Evolutionary conservation across 2,888 invertebrate genomes (phyloP).

Genomic region (Nomada ferruginata): DNA sequence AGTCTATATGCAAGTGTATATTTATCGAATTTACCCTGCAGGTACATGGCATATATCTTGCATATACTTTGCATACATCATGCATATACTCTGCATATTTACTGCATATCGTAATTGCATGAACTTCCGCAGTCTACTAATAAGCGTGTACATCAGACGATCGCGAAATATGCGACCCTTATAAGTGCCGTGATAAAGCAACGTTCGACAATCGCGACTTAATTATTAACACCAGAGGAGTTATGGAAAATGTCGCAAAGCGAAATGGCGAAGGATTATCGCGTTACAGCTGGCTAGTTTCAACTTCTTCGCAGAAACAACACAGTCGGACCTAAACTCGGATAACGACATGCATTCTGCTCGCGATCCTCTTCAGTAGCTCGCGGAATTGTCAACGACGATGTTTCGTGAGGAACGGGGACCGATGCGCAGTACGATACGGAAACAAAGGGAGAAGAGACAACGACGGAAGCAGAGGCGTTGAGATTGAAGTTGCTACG

Average conservation of each 20-base stretch:
- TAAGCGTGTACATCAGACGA: neutral
- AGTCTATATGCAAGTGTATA: too few relatives aligned
- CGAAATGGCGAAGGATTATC: neutral
- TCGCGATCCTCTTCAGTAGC: conserved; percentile 10
- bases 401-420: neutral
- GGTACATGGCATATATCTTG: too few relatives aligned
- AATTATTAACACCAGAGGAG: conserved; percentile 29
- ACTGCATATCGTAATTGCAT: too few relatives aligned
- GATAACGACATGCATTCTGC: conserved; percentile 29
- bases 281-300: neutral
- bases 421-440: neutral
- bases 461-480: neutral
- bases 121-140: too few relatives aligned
- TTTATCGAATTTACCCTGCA: too few relatives aligned
- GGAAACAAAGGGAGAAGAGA: neutral
- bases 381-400: too few relatives aligned
- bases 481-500: neutral
- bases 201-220: conserved; percentile 17
- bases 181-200: neutral
- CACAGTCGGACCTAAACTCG: conserved; percentile 16
- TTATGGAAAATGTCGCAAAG: conserved; percentile 16
- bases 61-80: too few relatives aligned
- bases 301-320: neutral
- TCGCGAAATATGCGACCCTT: neutral
- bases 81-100: too few relatives aligned